Evolutionary conservation across 2,888 invertebrate species (phyloP).

Genomic region (Belgica antarctica): DNA sequence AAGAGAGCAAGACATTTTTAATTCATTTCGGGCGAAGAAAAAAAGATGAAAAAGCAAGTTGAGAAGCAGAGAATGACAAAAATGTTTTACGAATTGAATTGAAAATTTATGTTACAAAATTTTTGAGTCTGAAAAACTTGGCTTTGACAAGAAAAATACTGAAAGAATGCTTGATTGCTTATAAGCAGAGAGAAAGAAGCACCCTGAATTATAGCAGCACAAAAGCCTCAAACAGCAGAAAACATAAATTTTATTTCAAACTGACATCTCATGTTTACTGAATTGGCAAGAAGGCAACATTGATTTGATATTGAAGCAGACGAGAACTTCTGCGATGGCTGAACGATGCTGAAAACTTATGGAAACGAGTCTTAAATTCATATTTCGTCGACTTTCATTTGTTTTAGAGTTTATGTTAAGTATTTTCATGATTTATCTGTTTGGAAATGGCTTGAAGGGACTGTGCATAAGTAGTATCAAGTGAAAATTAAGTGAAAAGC

Average conservation of each 20-base stretch:
- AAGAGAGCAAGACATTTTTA: slow-evolving; percentile 36
- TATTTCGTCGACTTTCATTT: no score
- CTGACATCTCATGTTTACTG: slow-evolving; percentile 42
- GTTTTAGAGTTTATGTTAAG: no score
- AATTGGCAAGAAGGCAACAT: slow-evolving; percentile 40
- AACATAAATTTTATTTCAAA: slow-evolving; percentile 41
- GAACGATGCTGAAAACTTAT: no score
- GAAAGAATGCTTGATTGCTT: slow-evolving; percentile 1
- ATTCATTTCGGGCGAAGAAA: background rate
- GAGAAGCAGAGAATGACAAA: slow-evolving; percentile 1
- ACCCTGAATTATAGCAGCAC: slow-evolving; percentile 19
- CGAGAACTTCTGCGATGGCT: no score
- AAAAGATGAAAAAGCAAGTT: no score
- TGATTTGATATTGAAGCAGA: slow-evolving; percentile 34
- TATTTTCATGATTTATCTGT: no score
- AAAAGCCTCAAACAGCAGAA: slow-evolving; percentile 32
- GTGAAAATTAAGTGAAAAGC: no score
- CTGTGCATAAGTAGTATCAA: no score
- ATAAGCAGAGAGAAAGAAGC: no score
- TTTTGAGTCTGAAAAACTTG: slow-evolving; percentile 20
- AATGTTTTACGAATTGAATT: slow-evolving; percentile 41
- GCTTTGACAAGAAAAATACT: slow-evolving; percentile 1
- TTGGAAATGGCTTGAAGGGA: no score
- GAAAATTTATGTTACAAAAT: slow-evolving; percentile 41
- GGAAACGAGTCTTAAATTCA: no score